phyloP scores from a whole-genome alignment of 2,113 vertebrate species.

The Phylloscopus trochilus region DNA sequence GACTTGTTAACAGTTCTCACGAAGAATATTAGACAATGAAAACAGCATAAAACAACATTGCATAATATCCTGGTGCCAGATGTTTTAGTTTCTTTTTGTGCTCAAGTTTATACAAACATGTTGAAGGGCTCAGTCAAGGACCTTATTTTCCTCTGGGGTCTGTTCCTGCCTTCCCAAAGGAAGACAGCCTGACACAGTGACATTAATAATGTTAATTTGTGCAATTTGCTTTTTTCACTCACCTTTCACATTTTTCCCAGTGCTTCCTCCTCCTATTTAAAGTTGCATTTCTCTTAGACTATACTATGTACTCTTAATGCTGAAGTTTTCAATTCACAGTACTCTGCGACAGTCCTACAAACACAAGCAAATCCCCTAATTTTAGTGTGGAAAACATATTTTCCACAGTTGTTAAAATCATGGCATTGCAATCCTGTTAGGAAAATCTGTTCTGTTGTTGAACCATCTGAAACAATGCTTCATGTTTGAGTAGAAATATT shows the following conservation, averaged over 20 bases:
- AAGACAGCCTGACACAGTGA: not conserved
- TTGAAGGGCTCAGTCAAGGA: not conserved
- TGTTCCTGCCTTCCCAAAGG: not conserved
- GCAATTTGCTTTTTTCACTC: not conserved
- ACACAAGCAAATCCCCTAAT: not conserved
- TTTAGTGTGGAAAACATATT: conserved; percentile 3
- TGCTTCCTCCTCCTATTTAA: not conserved
- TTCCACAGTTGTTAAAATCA: conserved; percentile 37
- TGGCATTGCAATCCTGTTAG: not conserved
- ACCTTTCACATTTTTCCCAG: not conserved
- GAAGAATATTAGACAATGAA: conserved; percentile 12
- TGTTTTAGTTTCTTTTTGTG: conserved; percentile 30
- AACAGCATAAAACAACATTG: conserved; percentile 23
- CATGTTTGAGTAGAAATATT: conserved; percentile 19
- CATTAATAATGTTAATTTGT: not conserved
- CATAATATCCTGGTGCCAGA: conserved; percentile 50
- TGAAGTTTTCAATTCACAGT: not conserved
- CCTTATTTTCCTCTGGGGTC: not conserved
- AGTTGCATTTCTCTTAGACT: not conserved
- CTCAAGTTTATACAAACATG: conserved; percentile 43
- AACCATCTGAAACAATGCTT: conserved; percentile 36
- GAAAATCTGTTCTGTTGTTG: conserved; percentile 22
- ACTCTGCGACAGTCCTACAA: not conserved
- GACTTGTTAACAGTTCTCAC: not conserved
- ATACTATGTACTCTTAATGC: not conserved